Evolutionary conservation across 2,888 invertebrate species (phyloP).

Genomic region (Mamestra brassicae): DNA sequence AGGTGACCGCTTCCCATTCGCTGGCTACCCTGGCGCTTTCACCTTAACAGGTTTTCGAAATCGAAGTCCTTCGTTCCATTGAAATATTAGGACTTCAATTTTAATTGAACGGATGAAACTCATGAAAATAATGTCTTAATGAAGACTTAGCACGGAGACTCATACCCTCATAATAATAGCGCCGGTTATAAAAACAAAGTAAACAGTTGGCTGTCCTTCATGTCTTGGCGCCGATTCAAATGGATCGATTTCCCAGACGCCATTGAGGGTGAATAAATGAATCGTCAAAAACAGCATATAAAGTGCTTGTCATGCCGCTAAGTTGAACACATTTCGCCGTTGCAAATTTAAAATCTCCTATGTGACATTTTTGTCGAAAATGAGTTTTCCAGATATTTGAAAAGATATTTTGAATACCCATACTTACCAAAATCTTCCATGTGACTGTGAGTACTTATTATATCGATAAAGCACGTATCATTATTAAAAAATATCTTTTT

Average conservation of each 20-base stretch:
- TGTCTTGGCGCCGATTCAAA: constrained; percentile 52
- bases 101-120: constrained; percentile 1
- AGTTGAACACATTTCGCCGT: not conserved
- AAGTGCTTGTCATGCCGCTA: constrained; percentile 30
- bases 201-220: constrained; percentile 21
- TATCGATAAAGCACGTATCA: no score
- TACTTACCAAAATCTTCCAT: no score
- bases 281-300: not conserved
- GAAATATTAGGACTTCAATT: not conserved
- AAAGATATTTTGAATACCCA: no score
- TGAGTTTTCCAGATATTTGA: no score
- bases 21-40: no score
- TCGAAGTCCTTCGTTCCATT: no score
- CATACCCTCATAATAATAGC: not conserved
- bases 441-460: no score
- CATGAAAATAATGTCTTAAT: not conserved
- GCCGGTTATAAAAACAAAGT: constrained; percentile 10
- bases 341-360: no score
- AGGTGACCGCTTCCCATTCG: no score
- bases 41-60: not conserved
- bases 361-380: no score
- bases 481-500: no score
- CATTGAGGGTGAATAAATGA: constrained; percentile 19
- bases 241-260: constrained; percentile 43
- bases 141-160: not conserved